A percentile compares a stretch with the other conserved stretches of the same genome.
These are phyloP conservation scores for Podarcis cretensis DNA, from an alignment of 2,113 vertebrate species.

Conservation along the genomic window DNA sequence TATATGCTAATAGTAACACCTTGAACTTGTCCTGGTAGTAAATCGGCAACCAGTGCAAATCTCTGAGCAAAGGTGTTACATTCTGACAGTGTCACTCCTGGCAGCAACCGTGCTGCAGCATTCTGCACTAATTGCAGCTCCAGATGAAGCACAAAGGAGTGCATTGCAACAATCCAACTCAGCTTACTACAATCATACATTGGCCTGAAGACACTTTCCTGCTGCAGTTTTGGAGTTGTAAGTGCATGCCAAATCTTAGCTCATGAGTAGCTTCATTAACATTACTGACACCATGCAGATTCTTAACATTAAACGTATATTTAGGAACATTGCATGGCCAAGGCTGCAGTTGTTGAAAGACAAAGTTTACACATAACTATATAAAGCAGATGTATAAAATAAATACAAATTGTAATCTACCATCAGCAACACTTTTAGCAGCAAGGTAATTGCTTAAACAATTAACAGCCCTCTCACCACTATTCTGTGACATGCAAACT, in stretches of 20 bases:
- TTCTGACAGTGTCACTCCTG: too few relatives aligned
- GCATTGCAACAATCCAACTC: too few relatives aligned
- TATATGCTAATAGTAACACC: too few relatives aligned
- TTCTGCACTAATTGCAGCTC: too few relatives aligned
- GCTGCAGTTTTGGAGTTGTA: background rate
- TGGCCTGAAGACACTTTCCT: background rate
- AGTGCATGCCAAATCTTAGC: background rate
- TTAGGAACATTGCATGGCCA: constrained; percentile 15
- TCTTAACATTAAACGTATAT: constrained; percentile 16
- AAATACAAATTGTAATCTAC: constrained; percentile 60
- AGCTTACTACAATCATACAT: background rate
- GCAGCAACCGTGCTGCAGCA: too few relatives aligned
- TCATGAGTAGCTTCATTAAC: constrained; percentile 10
- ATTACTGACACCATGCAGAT: background rate
- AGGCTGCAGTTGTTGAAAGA: constrained; percentile 17
- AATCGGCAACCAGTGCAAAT: too few relatives aligned
- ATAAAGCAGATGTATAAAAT: constrained; percentile 60
- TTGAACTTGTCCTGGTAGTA: too few relatives aligned
- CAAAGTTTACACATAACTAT: background rate
- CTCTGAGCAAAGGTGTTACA: too few relatives aligned
- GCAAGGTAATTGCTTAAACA: constrained; percentile 49
- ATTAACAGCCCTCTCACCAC: constrained; percentile 26
- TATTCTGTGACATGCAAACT: background rate
- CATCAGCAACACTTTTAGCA: constrained; percentile 43
- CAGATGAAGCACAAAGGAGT: too few relatives aligned